Percentiles rank a stretch among this genome's conserved stretches.
Conservation (phyloP, 2,888 invertebrate species). For the Noctua janthina region DNA sequence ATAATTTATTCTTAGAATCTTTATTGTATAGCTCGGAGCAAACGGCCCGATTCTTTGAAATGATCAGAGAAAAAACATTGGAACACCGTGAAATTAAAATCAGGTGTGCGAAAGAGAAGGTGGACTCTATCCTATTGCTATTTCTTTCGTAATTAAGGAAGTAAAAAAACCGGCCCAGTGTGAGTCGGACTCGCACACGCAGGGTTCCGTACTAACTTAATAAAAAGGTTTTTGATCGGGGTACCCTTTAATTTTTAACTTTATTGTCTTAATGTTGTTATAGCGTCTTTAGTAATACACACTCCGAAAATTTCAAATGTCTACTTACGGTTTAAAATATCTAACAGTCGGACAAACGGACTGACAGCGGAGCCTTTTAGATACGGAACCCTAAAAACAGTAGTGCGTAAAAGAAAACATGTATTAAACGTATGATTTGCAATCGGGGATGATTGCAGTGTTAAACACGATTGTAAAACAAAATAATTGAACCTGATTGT, state of each 20-base stretch:
- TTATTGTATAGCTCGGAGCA: slow-evolving; percentile 60
- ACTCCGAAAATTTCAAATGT: not conserved
- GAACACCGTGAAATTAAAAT: slow-evolving; percentile 64
- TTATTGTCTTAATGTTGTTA: not conserved
- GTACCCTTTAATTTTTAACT: not conserved
- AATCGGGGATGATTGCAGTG: slow-evolving; percentile 49
- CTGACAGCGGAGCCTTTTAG: not conserved
- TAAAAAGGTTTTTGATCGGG: not conserved
- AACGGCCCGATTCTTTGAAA: slow-evolving; percentile 61
- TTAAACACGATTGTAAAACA: slow-evolving; percentile 29
- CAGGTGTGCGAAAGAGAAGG: slow-evolving; percentile 48
- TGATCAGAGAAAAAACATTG: slow-evolving; percentile 51
- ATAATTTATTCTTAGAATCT: slow-evolving; percentile 64
- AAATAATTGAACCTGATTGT: slow-evolving; percentile 55
- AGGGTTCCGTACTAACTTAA: not conserved
- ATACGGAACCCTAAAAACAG: slow-evolving; percentile 3
- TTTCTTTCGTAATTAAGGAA: slow-evolving; percentile 56
- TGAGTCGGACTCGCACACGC: not conserved
- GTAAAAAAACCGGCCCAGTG: slow-evolving; percentile 6
- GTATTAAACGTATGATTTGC: slow-evolving; percentile 40
- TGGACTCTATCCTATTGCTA: slow-evolving; percentile 26
- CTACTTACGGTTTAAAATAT: not conserved
- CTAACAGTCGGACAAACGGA: not conserved
- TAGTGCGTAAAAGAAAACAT: slow-evolving; percentile 28
- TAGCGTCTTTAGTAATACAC: not conserved